A percentile compares a stretch with the other conserved stretches of the same genome.
These are phyloP conservation scores for Mycteria americana DNA, from an alignment of 2,797 vertebrate genomes.

Conservation along the genomic window DNA sequence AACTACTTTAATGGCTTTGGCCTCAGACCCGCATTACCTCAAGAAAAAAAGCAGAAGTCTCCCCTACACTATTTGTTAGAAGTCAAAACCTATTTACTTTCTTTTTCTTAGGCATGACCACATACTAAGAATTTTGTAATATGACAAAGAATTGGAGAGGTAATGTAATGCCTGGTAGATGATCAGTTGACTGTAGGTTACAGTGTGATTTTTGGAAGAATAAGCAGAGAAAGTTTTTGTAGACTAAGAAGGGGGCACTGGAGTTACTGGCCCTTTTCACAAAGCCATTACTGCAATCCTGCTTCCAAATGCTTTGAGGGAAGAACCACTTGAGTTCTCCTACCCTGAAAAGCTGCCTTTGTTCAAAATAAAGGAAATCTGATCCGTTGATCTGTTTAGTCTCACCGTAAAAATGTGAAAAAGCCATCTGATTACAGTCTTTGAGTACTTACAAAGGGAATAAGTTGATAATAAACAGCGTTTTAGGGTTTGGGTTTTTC, in stretches of 20 bases:
- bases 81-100: not conserved
- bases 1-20: not conserved
- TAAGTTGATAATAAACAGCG: not conserved
- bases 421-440: not conserved
- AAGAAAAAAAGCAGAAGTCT: not conserved
- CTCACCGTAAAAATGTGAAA: not conserved
- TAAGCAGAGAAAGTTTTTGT: not conserved
- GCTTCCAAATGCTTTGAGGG: not conserved
- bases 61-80: not conserved
- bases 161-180: not conserved
- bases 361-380: not conserved
- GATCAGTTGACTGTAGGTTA: not conserved
- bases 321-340: not conserved
- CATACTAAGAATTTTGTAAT: not conserved
- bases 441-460: not conserved
- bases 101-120: not conserved
- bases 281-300: not conserved
- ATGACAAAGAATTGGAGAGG: not conserved
- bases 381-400: not conserved
- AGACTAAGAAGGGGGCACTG: not conserved
- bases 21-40: not conserved
- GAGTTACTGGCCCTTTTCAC: not conserved
- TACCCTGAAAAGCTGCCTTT: not conserved
- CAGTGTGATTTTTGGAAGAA: not conserved
- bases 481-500: not conserved